These are phyloP conservation scores for Pemphigus obesinymphae DNA, from an alignment of 1,140 invertebrate genomes.

Conservation along the genomic window DNA sequence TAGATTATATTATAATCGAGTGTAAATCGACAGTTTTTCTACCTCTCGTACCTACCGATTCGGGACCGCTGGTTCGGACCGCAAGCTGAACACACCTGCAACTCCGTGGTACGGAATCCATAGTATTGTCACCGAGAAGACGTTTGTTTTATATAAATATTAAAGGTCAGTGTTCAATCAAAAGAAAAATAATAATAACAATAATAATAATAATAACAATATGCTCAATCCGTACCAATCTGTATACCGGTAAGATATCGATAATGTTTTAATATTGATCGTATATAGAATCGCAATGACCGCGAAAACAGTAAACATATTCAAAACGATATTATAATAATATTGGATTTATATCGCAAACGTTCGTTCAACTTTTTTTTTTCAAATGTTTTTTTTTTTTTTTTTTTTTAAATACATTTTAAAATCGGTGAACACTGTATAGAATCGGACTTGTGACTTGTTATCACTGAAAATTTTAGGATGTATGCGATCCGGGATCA, in stretches of 20 bases:
- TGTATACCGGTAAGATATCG: no score
- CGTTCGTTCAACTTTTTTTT: no score
- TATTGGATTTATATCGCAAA: no score
- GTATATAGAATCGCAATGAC: no score
- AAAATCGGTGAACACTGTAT: neutral
- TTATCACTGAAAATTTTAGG: constrained; percentile 14
- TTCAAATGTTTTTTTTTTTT: no score
- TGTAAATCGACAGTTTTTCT: neutral
- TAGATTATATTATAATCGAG: neutral
- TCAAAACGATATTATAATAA: no score
- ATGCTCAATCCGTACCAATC: no score
- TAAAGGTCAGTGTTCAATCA: constrained; percentile 5
- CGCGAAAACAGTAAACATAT: no score
- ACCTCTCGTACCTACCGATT: neutral
- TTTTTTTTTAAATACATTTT: neutral
- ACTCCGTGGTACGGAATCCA: neutral
- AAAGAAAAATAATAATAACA: neutral
- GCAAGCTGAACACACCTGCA: neutral
- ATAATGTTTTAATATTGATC: no score
- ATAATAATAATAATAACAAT: no score
- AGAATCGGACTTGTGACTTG: constrained; percentile 6
- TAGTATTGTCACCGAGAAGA: neutral
- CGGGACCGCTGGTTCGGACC: neutral
- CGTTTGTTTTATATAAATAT: neutral
- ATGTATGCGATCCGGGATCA: constrained; percentile 18